These are phyloP conservation scores for Carcinoscorpius rotundicauda DNA, from an alignment of 1,140 invertebrate genomes.

Conservation along the genomic window DNA sequence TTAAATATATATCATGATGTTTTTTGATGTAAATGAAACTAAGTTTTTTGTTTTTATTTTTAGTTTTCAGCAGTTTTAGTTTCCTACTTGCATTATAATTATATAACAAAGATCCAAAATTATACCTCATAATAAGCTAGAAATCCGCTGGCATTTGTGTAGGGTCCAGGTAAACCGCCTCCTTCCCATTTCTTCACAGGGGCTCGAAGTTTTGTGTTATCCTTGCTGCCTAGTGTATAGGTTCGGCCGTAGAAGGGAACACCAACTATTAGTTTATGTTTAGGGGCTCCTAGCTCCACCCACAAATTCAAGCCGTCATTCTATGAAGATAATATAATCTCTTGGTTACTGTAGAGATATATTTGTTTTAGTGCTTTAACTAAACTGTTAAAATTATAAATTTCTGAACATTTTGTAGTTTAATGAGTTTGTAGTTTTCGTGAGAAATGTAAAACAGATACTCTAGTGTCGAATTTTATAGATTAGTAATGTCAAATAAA, in stretches of 20 bases:
- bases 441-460: too few relatives aligned
- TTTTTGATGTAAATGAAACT: neutral
- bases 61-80: constrained; percentile 2
- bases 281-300: constrained; percentile 71
- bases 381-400: neutral
- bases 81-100: neutral
- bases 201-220: constrained; percentile 64
- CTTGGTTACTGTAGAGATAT: neutral
- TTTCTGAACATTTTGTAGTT: too few relatives aligned
- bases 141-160: constrained; percentile 31
- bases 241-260: constrained; percentile 73
- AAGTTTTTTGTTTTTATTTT: constrained; percentile 2
- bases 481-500: too few relatives aligned
- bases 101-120: neutral
- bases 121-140: constrained; percentile 32
- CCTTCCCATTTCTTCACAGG: constrained; percentile 61
- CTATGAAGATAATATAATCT: constrained; percentile 35
- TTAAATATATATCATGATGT: neutral
- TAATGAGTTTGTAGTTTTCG: too few relatives aligned
- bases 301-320: constrained; percentile 71
- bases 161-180: constrained; percentile 62
- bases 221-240: constrained; percentile 62
- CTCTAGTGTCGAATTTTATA: too few relatives aligned
- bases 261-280: constrained; percentile 75
- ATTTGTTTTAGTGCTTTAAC: constrained; percentile 1